A percentile compares a stretch with the other conserved stretches of the same genome.
Evolutionary conservation across 2,113 vertebrate genomes (phyloP).

Genomic region (Hyla sarda): DNA sequence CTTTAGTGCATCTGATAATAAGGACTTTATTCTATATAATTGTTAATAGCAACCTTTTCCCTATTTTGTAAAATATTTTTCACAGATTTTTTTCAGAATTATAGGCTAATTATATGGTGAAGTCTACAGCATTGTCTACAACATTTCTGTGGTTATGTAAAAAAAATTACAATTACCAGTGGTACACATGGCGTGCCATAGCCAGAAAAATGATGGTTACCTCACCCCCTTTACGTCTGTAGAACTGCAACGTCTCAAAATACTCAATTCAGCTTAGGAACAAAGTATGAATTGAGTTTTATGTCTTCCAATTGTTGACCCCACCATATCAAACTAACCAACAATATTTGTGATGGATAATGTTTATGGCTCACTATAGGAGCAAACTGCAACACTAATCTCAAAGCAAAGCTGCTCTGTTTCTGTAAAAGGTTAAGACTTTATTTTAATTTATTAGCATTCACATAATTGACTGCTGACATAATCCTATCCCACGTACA

Average conservation of each 20-base stretch:
- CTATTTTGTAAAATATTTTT: conserved; percentile 72
- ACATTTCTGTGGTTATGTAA: conserved; percentile 64
- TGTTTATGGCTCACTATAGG: conserved; percentile 2
- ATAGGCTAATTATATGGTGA: conserved; percentile 72
- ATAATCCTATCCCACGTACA: not conserved
- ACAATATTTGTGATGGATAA: conserved; percentile 16
- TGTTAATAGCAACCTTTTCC: conserved; percentile 75
- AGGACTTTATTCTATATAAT: conserved; percentile 78
- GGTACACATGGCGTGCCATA: conserved; percentile 60
- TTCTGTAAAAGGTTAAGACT: conserved; percentile 4
- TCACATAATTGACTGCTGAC: conserved; percentile 22
- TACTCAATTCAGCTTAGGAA: not conserved
- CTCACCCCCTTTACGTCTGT: conserved; percentile 58
- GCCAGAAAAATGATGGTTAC: conserved; percentile 63
- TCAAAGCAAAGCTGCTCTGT: conserved; percentile 40
- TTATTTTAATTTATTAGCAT: conserved; percentile 49
- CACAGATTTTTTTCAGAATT: conserved; percentile 75
- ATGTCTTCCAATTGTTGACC: not conserved
- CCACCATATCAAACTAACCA: not conserved
- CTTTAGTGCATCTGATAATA: conserved; percentile 75
- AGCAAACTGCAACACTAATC: conserved; percentile 23
- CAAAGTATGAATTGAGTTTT: conserved; percentile 27
- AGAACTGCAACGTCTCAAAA: not conserved
- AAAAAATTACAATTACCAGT: conserved; percentile 59
- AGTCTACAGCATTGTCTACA: conserved; percentile 69